Evolutionary conservation across 2,113 vertebrate species (phyloP).

Genomic region (Ophiodon elongatus): DNA sequence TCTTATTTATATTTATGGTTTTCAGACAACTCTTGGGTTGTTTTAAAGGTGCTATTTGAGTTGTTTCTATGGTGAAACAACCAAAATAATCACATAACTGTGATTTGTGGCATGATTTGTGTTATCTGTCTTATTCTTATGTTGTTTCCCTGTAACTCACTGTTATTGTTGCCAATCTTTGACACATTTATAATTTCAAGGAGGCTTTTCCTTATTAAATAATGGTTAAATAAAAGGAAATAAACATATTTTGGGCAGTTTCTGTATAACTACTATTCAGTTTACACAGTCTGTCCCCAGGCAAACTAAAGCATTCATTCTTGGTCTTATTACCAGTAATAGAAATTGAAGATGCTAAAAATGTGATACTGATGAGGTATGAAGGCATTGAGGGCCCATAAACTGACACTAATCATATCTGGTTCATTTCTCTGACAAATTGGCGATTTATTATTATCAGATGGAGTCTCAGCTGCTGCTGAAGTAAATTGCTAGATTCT

Average conservation of each 20-base stretch:
- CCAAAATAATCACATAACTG: not conserved
- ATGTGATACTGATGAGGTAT: slow-evolving; percentile 13
- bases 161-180: not conserved
- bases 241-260: not conserved
- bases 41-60: not conserved
- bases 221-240: not conserved
- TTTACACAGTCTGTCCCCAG: not conserved
- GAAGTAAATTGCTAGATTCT: slow-evolving; percentile 15
- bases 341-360: slow-evolving; percentile 25
- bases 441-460: slow-evolving; percentile 39
- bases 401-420: slow-evolving; percentile 36
- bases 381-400: slow-evolving; percentile 5
- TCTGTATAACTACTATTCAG: not conserved
- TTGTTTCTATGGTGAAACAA: not conserved
- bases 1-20: not conserved
- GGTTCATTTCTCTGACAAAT: slow-evolving; percentile 46
- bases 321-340: slow-evolving; percentile 1
- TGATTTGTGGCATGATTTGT: slow-evolving; percentile 7
- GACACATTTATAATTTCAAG: not conserved
- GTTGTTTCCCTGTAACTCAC: not conserved
- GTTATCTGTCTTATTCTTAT: not conserved
- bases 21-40: not conserved
- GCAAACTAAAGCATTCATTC: not conserved
- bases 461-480: slow-evolving; percentile 22
- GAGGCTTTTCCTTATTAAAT: not conserved